These are phyloP conservation scores for Chrysolina oricalcia DNA, from an alignment of 2,888 invertebrate genomes.

Conservation along the genomic window DNA sequence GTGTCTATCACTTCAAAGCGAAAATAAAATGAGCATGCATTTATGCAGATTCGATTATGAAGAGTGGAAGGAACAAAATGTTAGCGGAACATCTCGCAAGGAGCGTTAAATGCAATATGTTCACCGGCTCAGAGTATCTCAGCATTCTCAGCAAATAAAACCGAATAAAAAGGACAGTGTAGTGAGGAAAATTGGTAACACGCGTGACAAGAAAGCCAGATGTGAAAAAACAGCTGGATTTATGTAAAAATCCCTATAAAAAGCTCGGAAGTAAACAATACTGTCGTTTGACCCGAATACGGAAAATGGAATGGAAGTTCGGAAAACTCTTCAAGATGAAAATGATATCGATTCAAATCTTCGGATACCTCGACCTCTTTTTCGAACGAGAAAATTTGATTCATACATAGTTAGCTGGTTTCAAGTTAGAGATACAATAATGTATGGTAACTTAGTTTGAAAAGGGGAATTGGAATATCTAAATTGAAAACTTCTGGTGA, in stretches of 20 bases:
- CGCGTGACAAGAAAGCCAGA: slow-evolving; percentile 20
- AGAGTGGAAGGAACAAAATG: slow-evolving; percentile 35
- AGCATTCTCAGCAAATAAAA: slow-evolving; percentile 10
- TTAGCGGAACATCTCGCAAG: slow-evolving; percentile 37
- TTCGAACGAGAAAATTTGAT: slow-evolving; percentile 18
- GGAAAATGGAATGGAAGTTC: slow-evolving; percentile 53
- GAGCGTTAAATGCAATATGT: slow-evolving; percentile 42
- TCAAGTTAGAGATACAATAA: too few species aligned
- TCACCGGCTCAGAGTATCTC: slow-evolving; percentile 26
- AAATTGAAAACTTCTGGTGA: too few species aligned
- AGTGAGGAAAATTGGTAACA: slow-evolving; percentile 20
- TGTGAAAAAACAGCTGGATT: slow-evolving; percentile 13
- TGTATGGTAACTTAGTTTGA: too few species aligned
- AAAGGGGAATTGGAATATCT: too few species aligned
- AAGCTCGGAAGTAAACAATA: slow-evolving; percentile 50
- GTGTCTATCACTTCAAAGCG: slow-evolving; percentile 41
- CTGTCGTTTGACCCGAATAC: slow-evolving; percentile 50
- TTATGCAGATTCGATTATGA: slow-evolving; percentile 41
- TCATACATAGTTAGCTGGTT: background rate
- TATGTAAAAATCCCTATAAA: slow-evolving; percentile 28
- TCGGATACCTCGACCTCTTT: slow-evolving; percentile 28
- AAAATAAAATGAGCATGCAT: slow-evolving; percentile 45
- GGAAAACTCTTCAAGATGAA: slow-evolving; percentile 57
- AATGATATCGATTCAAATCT: slow-evolving; percentile 53
- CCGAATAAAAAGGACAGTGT: slow-evolving; percentile 9